phyloP scores from a whole-genome alignment of 2,113 vertebrate species.

The Corydoras maculifer region DNA sequence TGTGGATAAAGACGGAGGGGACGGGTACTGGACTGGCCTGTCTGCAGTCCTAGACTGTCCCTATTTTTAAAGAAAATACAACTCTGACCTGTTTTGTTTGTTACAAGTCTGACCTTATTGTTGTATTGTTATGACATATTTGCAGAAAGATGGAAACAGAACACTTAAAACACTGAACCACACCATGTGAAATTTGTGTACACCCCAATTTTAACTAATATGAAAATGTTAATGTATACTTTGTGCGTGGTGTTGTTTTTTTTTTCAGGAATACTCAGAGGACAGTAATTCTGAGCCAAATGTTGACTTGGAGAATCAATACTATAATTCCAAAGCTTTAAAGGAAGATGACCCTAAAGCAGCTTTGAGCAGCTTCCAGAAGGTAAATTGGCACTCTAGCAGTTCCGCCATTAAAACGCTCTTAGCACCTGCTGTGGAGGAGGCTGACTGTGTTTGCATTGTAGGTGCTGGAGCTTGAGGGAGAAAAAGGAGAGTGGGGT shows the following conservation, averaged over 20 bases:
- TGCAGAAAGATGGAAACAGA: no score
- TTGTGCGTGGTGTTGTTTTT: neutral
- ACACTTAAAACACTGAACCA: no score
- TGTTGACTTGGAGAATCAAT: slow-evolving; percentile 98
- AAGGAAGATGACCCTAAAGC: slow-evolving; percentile 99
- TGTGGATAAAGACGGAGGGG: no score
- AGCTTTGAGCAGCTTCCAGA: slow-evolving; percentile 96
- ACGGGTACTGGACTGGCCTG: no score
- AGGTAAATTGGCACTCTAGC: slow-evolving; percentile 63
- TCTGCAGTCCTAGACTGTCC: no score
- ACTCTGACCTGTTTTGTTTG: no score
- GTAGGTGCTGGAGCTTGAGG: slow-evolving; percentile 95
- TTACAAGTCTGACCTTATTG: no score
- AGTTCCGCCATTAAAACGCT: no score
- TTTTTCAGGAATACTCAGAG: slow-evolving; percentile 90
- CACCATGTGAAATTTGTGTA: neutral
- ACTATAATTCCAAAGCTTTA: slow-evolving; percentile 98
- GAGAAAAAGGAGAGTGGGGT: slow-evolving; percentile 99
- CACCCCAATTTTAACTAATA: neutral
- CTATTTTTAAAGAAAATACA: no score
- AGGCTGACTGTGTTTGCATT: neutral
- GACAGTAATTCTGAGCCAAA: slow-evolving; percentile 99
- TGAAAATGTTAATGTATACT: no score
- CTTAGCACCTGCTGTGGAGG: no score
- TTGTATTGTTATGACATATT: no score